phyloP scores from a whole-genome alignment of 2,888 invertebrate species.

The Entomobrya proxima region DNA sequence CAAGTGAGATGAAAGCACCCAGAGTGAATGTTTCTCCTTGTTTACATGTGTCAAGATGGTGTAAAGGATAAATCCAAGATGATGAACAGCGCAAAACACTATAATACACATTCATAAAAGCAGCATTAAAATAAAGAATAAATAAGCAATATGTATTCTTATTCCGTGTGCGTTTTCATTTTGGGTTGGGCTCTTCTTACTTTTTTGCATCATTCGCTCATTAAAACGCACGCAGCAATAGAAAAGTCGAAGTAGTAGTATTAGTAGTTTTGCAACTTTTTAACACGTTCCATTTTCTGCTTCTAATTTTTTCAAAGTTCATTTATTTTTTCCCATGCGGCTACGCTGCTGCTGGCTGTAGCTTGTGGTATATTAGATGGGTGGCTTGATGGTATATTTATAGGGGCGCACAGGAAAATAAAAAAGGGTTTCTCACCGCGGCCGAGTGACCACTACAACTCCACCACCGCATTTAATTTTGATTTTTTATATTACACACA shows the following conservation, averaged over 20 bases:
- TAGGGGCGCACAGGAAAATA: neutral
- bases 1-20: conserved; percentile 66
- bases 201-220: conserved; percentile 32
- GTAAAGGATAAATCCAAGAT: conserved; percentile 59
- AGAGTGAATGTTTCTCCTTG: conserved; percentile 54
- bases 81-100: conserved; percentile 5
- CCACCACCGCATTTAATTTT: conserved; percentile 5
- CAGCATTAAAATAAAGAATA: neutral
- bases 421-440: neutral
- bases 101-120: neutral
- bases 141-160: neutral
- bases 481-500: conserved; percentile 8
- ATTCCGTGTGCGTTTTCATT: conserved; percentile 42
- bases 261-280: conserved; percentile 36
- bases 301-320: conserved; percentile 23
- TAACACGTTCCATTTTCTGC: conserved; percentile 33
- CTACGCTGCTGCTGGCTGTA: neutral
- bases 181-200: conserved; percentile 39
- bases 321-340: conserved; percentile 15
- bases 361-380: no score
- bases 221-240: conserved; percentile 15
- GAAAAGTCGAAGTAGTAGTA: neutral
- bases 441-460: conserved; percentile 29
- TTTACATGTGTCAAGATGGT: conserved; percentile 69
- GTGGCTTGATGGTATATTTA: neutral